A percentile compares a stretch with the other conserved stretches of the same genome.
These are phyloP conservation scores for Criorhina ranunculi DNA, from an alignment of 2,888 invertebrate genomes.

Conservation along the genomic window DNA sequence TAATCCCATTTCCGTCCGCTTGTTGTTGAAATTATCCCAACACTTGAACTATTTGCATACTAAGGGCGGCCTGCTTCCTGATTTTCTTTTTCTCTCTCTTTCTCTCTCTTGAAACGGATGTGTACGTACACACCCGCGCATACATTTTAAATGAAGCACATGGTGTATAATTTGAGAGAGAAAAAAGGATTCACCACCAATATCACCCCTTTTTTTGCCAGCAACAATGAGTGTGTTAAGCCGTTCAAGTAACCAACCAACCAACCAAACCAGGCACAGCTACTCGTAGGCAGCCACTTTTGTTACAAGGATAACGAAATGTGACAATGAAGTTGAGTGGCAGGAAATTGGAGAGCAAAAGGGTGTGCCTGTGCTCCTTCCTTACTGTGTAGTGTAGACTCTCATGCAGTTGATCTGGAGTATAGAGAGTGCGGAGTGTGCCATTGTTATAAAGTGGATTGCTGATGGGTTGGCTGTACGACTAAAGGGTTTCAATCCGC, in stretches of 20 bases:
- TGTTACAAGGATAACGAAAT: constrained; percentile 74
- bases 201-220: constrained; percentile 22
- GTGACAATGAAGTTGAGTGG: constrained; percentile 76
- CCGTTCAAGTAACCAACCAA: constrained; percentile 23
- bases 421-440: constrained; percentile 18
- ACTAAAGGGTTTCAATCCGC: constrained; percentile 52
- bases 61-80: constrained; percentile 48
- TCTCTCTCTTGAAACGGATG: constrained; percentile 42
- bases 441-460: constrained; percentile 54
- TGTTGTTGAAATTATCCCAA: constrained; percentile 57
- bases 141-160: constrained; percentile 64
- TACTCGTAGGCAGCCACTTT: constrained; percentile 68
- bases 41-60: constrained; percentile 69
- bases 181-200: constrained; percentile 45
- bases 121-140: constrained; percentile 25
- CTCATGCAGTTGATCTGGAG: constrained; percentile 12
- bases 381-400: constrained; percentile 24
- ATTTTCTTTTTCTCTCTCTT: constrained; percentile 48
- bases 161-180: constrained; percentile 26
- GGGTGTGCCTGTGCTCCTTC: constrained; percentile 43
- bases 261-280: constrained; percentile 11
- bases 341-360: constrained; percentile 72
- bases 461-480: constrained; percentile 10
- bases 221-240: constrained; percentile 4
- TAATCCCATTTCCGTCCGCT: constrained; percentile 41